Conservation (phyloP, 2,113 vertebrate genomes). For the Rhinoderma darwinii region DNA sequence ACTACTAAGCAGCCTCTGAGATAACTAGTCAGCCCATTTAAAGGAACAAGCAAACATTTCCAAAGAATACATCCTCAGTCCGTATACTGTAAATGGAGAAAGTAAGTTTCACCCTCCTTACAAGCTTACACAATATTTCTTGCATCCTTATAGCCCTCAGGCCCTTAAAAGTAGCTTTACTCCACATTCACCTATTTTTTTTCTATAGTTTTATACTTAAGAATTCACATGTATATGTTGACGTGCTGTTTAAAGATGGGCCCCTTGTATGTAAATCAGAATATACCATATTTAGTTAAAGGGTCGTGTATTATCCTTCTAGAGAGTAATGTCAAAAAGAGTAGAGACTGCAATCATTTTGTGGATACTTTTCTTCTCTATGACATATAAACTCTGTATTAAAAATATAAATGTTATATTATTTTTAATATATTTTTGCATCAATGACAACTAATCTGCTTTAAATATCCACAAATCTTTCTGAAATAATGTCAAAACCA, state of each 20-base stretch:
- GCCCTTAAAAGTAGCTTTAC: no score
- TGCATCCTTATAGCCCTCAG: no score
- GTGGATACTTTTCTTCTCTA: neutral
- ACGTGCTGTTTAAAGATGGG: neutral
- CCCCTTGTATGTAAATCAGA: neutral
- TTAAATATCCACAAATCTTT: constrained; percentile 12
- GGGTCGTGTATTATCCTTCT: neutral
- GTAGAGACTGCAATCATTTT: neutral
- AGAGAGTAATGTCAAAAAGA: neutral
- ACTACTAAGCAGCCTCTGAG: no score
- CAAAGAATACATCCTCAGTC: no score
- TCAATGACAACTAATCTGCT: neutral
- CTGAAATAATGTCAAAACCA: neutral
- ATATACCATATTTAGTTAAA: neutral
- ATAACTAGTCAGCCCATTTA: no score
- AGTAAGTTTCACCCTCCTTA: no score
- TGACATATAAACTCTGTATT: neutral
- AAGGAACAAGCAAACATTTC: no score
- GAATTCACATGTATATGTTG: neutral
- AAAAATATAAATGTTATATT: constrained; percentile 10
- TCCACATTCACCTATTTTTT: no score
- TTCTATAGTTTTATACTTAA: neutral
- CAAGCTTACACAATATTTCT: no score
- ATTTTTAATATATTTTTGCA: constrained; percentile 5
- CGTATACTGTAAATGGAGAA: no score